A percentile compares a stretch with the other conserved stretches of the same genome.
Conservation (phyloP, 2,888 invertebrate genomes). For the Calliopum simillimum region DNA sequence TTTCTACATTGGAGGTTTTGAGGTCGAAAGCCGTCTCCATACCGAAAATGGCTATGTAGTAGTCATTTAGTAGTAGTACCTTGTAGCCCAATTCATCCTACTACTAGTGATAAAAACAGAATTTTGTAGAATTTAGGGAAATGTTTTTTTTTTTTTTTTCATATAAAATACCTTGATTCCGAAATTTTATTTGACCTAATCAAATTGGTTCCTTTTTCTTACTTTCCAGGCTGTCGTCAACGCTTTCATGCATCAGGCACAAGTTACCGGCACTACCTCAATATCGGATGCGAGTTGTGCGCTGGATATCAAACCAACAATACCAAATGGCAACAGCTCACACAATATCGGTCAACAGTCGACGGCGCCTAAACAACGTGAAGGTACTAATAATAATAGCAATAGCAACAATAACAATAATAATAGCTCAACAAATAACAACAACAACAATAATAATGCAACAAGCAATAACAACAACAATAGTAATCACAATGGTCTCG, state of each 20-base stretch:
- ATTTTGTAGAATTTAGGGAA: no score
- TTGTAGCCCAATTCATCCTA: no score
- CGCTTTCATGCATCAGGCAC: slow-evolving; percentile 86
- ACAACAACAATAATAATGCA: slow-evolving; percentile 50
- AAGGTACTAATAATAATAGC: slow-evolving; percentile 74
- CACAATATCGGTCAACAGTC: slow-evolving; percentile 59
- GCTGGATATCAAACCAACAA: slow-evolving; percentile 74
- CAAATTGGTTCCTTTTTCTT: no score
- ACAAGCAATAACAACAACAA: slow-evolving; percentile 49
- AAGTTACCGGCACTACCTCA: slow-evolving; percentile 70
- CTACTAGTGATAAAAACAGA: no score
- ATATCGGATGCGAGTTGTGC: slow-evolving; percentile 70
- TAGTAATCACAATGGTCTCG: slow-evolving; percentile 37
- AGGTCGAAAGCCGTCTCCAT: no score
- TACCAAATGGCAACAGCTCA: slow-evolving; percentile 63
- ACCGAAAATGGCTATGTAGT: no score
- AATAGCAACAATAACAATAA: slow-evolving; percentile 51
- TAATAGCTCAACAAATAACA: slow-evolving; percentile 57
- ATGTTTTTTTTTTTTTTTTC: slow-evolving; percentile 14
- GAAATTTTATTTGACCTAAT: background rate
- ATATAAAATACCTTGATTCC: no score
- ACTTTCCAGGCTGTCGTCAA: slow-evolving; percentile 78
- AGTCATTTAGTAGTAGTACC: no score
- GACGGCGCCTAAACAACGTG: slow-evolving; percentile 78
- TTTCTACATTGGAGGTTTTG: no score